These are phyloP conservation scores for Sebastes itinus DNA, from an alignment of 2,797 vertebrate genomes.

Conservation along the genomic window DNA sequence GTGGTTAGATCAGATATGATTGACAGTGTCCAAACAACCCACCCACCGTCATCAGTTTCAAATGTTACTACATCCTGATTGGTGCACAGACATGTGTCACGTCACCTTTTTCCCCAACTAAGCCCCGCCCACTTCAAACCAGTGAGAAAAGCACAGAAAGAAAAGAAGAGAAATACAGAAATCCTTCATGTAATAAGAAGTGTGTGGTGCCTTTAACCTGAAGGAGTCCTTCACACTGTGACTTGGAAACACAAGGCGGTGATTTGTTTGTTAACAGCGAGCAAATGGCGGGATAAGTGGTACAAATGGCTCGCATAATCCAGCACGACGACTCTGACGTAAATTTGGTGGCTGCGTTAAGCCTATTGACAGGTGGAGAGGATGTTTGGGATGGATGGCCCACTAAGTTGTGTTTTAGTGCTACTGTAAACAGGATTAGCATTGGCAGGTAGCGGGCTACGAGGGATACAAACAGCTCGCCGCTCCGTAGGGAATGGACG, in stretches of 20 bases:
- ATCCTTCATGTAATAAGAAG: neutral
- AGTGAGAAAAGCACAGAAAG: neutral
- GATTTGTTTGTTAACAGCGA: constrained; percentile 43
- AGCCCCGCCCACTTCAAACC: neutral
- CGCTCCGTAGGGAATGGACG: constrained; percentile 41
- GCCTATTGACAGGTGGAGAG: constrained; percentile 71
- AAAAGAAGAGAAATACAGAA: neutral
- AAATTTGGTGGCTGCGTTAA: constrained; percentile 56
- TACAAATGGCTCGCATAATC: constrained; percentile 53
- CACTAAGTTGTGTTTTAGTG: constrained; percentile 72
- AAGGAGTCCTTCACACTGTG: neutral
- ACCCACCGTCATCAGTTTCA: neutral
- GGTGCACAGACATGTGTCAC: neutral
- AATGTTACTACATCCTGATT: neutral
- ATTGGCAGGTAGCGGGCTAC: constrained; percentile 73
- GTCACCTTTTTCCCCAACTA: neutral
- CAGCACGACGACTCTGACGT: constrained; percentile 38
- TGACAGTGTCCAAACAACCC: neutral
- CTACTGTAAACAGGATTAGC: constrained; percentile 81
- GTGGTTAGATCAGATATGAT: neutral
- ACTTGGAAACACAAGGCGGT: neutral
- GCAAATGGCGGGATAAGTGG: constrained; percentile 25
- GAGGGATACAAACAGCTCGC: constrained; percentile 67
- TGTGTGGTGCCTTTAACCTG: neutral
- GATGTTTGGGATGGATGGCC: constrained; percentile 69